Evolutionary conservation across 2,797 vertebrate genomes (phyloP), one percentile per base, ranked within the genome.

Genomic region (Melanogrammus aeglefinus): DNA sequence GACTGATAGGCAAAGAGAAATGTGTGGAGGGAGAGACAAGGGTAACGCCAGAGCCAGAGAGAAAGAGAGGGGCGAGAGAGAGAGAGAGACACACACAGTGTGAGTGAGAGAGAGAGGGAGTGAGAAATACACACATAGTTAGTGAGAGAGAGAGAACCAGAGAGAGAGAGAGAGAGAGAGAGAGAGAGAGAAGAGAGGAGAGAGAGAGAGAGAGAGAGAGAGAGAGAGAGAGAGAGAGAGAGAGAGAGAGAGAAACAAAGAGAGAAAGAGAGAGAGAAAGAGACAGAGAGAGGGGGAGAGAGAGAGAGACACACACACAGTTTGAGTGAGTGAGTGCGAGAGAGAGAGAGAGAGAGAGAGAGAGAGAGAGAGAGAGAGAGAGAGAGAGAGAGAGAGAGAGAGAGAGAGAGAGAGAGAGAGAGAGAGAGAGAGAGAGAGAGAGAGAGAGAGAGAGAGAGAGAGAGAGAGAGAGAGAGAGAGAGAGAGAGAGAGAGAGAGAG

Each of bases 1-100:
- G 88, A 88, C 86, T 88, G 76, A 75, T 47, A 31, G 90, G 85
- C 88, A 85, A 90, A 91, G 88, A 87, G 90, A 90, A 91, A 88
- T 87, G 89, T 18, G 47, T 57, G 47, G 16, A 57, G 18, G 18
- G 47, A 57, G 47, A 18, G 5, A 18, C 5, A 16, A 57, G 18
- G 4, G 21, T 16, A 16, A 16, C 47, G 16, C 6, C 47, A 57
- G 47, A 57, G 47, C 1, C 16, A 18, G 14, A 57, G 47, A 57
- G 16, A 2, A 16, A 18, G 47, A 51, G 16, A 51, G 47, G 21
- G 47, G 5, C 1, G 47, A 2, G 13, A 51, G 47, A 51, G 4
- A 3, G 16, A 18, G 47, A 51, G 14, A 51, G 14, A 51, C 9
- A 44, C 9, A 44, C 9, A 44, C 9, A 44, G 41, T 10, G 41